Evolutionary conservation across 2,113 vertebrate genomes (phyloP).

Genomic region (Chlorocebus sabaeus): DNA sequence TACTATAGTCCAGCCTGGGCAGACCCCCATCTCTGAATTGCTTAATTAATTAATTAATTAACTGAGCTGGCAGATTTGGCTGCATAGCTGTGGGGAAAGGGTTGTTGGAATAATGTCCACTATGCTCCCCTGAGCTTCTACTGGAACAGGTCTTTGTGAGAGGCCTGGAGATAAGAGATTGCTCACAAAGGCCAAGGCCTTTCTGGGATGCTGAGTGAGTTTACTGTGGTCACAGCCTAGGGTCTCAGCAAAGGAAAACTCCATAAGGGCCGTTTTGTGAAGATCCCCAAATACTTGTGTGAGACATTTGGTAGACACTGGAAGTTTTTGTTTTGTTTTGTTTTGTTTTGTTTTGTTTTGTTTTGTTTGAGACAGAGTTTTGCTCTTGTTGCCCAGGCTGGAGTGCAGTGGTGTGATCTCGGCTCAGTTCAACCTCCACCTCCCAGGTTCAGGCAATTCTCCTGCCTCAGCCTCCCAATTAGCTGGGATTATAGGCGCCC

Average conservation of each 20-base stretch:
- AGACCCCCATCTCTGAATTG: no score
- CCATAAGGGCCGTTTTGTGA: not conserved
- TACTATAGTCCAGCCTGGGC: no score
- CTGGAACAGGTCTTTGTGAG: not conserved
- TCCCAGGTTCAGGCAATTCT: no score
- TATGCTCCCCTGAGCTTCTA: not conserved
- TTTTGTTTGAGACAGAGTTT: no score
- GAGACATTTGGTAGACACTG: not conserved
- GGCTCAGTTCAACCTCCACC: no score
- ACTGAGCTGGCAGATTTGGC: not conserved
- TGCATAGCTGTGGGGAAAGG: not conserved
- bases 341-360: no score
- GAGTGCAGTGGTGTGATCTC: no score
- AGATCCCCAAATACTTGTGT: not conserved
- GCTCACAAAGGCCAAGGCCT: not conserved
- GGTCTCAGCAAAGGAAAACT: not conserved
- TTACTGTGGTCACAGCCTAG: not conserved
- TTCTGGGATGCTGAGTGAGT: not conserved
- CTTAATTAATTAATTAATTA: no score
- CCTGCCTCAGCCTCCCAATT: no score
- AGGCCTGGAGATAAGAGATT: not conserved
- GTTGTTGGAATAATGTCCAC: not conserved
- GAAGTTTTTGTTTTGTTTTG: not conserved
- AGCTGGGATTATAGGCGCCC: no score
- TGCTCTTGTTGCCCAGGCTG: no score